Conservation (phyloP, 1,140 invertebrate species). For the Bombus huntii region DNA sequence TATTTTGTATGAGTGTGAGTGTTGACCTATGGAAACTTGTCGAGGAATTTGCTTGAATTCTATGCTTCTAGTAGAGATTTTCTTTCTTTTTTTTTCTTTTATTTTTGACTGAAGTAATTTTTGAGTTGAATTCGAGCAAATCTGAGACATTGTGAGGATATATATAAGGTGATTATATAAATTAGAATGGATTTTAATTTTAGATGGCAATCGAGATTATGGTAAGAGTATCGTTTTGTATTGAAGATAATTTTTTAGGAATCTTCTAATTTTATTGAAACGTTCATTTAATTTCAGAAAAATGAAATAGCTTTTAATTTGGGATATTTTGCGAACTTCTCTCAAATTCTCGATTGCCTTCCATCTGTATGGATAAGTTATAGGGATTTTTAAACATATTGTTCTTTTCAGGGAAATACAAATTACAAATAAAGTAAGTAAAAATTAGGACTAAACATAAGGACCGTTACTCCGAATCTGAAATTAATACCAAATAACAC, state of each 20-base stretch:
- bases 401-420: neutral
- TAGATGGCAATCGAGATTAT: neutral
- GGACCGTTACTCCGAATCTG: neutral
- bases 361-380: neutral
- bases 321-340: neutral
- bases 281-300: no score
- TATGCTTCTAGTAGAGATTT: neutral
- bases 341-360: neutral
- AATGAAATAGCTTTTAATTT: no score
- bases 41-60: constrained; percentile 7
- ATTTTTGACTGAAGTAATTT: neutral
- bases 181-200: neutral
- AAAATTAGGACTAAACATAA: neutral
- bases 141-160: neutral
- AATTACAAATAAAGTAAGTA: neutral
- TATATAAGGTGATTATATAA: neutral
- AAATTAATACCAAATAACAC: neutral
- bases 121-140: constrained; percentile 13
- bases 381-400: neutral
- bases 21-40: neutral
- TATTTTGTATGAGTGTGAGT: neutral
- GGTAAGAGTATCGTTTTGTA: neutral
- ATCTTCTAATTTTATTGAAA: neutral
- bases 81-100: neutral
- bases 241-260: neutral